Percentiles rank a stretch among this genome's conserved stretches.
Conservation (phyloP, 2,797 vertebrate species). For the Podarcis siculus region DNA sequence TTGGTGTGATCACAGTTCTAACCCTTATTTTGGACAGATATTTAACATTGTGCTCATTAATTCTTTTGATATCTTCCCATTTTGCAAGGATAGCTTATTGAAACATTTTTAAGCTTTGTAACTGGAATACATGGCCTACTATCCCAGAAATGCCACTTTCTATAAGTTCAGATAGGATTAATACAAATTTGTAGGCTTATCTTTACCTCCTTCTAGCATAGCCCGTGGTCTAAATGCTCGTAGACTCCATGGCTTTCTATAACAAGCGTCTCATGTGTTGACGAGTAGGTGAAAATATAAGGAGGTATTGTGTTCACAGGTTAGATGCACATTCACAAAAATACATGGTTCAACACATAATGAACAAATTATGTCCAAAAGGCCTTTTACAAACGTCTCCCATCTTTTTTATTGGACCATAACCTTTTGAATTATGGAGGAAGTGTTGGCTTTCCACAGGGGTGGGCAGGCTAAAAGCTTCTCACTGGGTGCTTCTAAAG, state of each 20-base stretch:
- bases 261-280: not conserved
- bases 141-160: not conserved
- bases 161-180: not conserved
- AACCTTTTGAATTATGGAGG: not conserved
- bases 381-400: rapidly evolving
- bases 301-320: not conserved
- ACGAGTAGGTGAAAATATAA: not conserved
- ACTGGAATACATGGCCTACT: not conserved
- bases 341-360: not conserved
- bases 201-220: not conserved
- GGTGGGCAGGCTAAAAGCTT: too few relatives aligned
- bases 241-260: not conserved
- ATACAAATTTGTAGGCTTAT: not conserved
- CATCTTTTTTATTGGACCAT: not conserved
- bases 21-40: not conserved
- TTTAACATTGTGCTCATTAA: not conserved
- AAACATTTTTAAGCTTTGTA: not conserved
- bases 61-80: not conserved
- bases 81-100: not conserved
- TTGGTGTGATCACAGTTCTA: not conserved
- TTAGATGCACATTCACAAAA: not conserved
- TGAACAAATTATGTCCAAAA: not conserved
- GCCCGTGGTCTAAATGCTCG: rapidly evolving
- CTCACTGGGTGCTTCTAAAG: too few relatives aligned
- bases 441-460: not conserved